Conservation (phyloP, 1,140 invertebrate species). For the Leptinotarsa defecta region DNA sequence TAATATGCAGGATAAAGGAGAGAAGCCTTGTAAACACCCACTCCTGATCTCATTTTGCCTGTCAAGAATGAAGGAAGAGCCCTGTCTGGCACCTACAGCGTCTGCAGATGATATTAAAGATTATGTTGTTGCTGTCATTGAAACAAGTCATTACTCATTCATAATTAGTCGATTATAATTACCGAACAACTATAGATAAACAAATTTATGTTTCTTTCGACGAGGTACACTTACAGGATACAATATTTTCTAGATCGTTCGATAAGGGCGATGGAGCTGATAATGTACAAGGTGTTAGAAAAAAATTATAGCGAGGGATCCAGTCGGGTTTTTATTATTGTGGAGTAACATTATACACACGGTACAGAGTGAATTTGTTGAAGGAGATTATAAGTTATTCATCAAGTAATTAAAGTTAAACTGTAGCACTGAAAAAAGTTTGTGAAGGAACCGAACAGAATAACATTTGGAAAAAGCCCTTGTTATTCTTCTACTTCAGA, state of each 20-base stretch:
- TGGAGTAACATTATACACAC: no score
- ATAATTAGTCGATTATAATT: slow-evolving; percentile 25
- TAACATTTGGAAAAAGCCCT: no score
- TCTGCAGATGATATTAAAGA: neutral
- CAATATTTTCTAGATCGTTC: neutral
- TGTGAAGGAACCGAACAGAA: no score
- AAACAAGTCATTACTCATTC: slow-evolving; percentile 24
- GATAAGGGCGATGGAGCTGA: neutral
- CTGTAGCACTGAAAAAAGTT: no score
- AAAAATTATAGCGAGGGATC: neutral
- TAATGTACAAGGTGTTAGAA: neutral
- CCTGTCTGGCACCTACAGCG: slow-evolving; percentile 5
- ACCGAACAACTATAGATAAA: slow-evolving; percentile 9
- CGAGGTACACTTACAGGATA: neutral
- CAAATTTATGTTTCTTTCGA: slow-evolving; percentile 12
- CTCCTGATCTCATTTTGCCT: neutral
- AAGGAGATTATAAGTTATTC: no score
- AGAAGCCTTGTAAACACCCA: slow-evolving; percentile 18
- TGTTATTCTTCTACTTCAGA: no score
- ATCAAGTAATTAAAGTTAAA: no score
- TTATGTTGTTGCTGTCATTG: slow-evolving; percentile 19
- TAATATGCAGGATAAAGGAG: slow-evolving; percentile 1
- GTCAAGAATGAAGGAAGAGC: slow-evolving; percentile 6
- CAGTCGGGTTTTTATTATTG: no score
- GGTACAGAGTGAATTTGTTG: no score